Evolutionary conservation across 2,797 vertebrate genomes (phyloP), one percentile per base, ranked within the genome.

Genomic region (Sciurus carolinensis): DNA sequence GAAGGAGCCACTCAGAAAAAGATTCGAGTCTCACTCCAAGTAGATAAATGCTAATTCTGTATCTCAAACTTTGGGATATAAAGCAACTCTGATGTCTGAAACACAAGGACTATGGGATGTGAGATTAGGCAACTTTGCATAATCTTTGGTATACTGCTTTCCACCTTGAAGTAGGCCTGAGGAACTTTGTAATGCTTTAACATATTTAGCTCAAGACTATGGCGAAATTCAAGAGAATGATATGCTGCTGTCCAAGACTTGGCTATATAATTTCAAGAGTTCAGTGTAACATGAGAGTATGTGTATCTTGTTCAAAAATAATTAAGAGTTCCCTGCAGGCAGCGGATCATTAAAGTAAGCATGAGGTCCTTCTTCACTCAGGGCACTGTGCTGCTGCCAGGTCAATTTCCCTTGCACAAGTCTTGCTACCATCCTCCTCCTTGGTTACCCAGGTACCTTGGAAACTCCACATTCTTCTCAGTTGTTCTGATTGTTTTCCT

Each of bases 41-140:
- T 83, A 94, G 94, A 77, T 80, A 86, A 94, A 87, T 84, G 33
- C 17, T 80, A 64, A 81, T 89, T 86, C 66, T 87, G 1, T 79
- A 80, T 14, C 7, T 79, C 18, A 64, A 88, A 14, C 8, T 39
- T 18, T 73, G 54, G 57, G 30, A 62, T 94, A 79, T 57, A 80
- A 90, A 91, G 36, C 73, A 90, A 15, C 7, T 10, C 14, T 26
- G 18, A 22, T 44, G 18, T 82, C 86, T 88, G 64, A 66, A 73
- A 59, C 26, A 76, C 6, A 69, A 57, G 2, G 17, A 33, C 36
- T 84, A 17, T 30, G 73, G n/a, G 47, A 67, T 54, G 20, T n/a
- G 42, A 64, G 90, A 36, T 44, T 44, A 82, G 39, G 26, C 81
- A 20, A 11, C 52, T 94, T 82, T 86, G 69, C 26, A 52, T 15